phyloP scores from a whole-genome alignment of 2,888 invertebrate species.

The Acronicta aceris region DNA sequence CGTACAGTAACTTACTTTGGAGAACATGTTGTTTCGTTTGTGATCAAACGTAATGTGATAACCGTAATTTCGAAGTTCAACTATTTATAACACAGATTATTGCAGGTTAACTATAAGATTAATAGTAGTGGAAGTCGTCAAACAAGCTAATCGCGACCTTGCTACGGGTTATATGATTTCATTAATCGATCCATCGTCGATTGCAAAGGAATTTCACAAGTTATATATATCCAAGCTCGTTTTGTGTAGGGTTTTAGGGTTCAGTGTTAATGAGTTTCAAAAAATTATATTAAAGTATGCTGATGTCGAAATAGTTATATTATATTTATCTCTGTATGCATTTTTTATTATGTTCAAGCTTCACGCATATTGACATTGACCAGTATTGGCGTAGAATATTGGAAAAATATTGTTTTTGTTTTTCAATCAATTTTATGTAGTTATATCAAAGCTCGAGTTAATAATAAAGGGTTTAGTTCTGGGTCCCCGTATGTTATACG shows the following conservation, averaged over 20 bases:
- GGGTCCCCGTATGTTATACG: too few relatives aligned
- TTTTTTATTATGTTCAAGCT: too few relatives aligned
- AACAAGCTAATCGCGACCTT: conserved; percentile 48
- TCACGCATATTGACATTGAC: too few relatives aligned
- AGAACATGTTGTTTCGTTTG: conserved; percentile 68
- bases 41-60: conserved; percentile 64
- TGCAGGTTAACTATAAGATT: conserved; percentile 49
- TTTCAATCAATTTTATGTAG: too few relatives aligned
- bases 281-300: too few relatives aligned
- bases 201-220: conserved; percentile 45
- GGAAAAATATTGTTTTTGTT: too few relatives aligned
- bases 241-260: not conserved
- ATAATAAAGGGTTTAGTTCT: too few relatives aligned
- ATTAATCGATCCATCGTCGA: conserved; percentile 41
- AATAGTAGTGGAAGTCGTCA: conserved; percentile 66
- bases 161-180: conserved; percentile 40
- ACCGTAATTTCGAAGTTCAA: conserved; percentile 50
- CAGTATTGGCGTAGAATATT: too few relatives aligned
- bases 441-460: too few relatives aligned
- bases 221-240: conserved; percentile 13
- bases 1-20: conserved; percentile 65
- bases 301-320: too few relatives aligned
- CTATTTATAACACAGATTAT: conserved; percentile 65
- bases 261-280: not conserved
- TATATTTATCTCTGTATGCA: too few relatives aligned